Conservation (phyloP, 2,797 vertebrate species). For the Neosilurus hyrtlii region DNA sequence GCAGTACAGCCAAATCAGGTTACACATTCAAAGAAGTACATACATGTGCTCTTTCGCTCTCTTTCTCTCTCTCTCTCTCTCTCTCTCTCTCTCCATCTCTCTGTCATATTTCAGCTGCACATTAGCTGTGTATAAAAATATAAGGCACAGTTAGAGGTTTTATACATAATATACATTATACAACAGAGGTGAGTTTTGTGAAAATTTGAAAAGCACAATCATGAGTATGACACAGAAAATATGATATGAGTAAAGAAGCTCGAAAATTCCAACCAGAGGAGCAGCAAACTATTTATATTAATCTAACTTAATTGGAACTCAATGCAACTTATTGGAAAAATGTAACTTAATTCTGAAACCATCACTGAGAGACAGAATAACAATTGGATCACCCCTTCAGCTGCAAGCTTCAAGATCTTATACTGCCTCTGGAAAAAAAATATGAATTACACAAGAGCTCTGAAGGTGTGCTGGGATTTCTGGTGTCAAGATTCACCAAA, state of each 20-base stretch:
- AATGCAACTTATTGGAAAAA: no score
- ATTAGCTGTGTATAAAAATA: not conserved
- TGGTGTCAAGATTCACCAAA: no score
- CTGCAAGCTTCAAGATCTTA: not conserved
- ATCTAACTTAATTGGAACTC: no score
- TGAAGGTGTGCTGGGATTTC: no score
- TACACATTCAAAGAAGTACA: not conserved
- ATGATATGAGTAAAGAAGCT: not conserved
- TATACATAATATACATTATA: not conserved
- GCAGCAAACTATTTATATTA: no score
- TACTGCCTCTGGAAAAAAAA: not conserved
- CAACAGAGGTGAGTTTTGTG: not conserved
- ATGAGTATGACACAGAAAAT: not conserved
- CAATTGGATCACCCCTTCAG: not conserved
- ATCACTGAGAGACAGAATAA: not conserved
- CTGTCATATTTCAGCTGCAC: no score
- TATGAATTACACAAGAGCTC: no score
- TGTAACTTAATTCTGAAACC: no score
- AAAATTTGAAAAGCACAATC: not conserved
- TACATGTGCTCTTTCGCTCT: not conserved
- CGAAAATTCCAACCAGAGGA: not conserved
- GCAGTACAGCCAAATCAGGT: not conserved
- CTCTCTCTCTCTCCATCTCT: no score
- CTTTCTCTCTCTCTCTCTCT: no score
- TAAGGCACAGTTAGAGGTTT: no score